Conservation (phyloP, 2,888 invertebrate species). For the Trichopria drosophilae region DNA sequence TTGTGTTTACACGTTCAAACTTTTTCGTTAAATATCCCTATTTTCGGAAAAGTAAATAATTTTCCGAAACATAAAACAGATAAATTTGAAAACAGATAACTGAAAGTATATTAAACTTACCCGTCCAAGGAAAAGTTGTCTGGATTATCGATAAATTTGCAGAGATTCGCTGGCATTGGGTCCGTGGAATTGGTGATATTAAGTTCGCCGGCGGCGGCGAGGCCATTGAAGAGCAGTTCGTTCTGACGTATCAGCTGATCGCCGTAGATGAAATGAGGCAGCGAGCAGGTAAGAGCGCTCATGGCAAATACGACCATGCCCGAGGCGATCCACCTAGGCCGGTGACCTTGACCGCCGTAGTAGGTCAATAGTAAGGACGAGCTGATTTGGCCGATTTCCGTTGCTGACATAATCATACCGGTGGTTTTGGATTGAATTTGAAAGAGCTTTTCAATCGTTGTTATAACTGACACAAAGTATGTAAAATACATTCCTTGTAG, state of each 20-base stretch:
- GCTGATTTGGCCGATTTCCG: slow-evolving; percentile 91
- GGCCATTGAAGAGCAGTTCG: slow-evolving; percentile 56
- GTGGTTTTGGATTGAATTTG: slow-evolving; percentile 90
- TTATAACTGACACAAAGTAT: slow-evolving; percentile 91
- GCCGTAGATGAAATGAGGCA: slow-evolving; percentile 86
- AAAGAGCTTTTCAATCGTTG: slow-evolving; percentile 89
- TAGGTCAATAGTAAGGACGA: slow-evolving; percentile 86
- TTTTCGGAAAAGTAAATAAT: background rate
- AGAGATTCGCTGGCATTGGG: slow-evolving; percentile 50
- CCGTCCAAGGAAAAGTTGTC: slow-evolving; percentile 46
- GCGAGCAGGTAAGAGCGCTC: slow-evolving; percentile 82
- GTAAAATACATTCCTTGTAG: slow-evolving; percentile 87
- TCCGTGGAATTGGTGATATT: slow-evolving; percentile 46
- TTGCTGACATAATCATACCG: slow-evolving; percentile 85
- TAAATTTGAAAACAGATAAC: background rate
- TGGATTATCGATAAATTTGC: slow-evolving; percentile 40
- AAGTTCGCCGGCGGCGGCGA: slow-evolving; percentile 40
- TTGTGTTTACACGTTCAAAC: background rate
- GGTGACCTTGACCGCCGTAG: slow-evolving; percentile 87
- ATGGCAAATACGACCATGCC: slow-evolving; percentile 87
- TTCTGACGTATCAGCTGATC: slow-evolving; percentile 68
- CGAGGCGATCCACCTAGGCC: slow-evolving; percentile 91
- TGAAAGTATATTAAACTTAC: slow-evolving; percentile 37
- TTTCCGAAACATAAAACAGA: background rate
- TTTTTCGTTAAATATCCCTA: background rate